Evolutionary conservation across 2,113 vertebrate genomes (phyloP), one percentile per base, ranked within the genome.

Genomic region (Alaudala cheleensis): DNA sequence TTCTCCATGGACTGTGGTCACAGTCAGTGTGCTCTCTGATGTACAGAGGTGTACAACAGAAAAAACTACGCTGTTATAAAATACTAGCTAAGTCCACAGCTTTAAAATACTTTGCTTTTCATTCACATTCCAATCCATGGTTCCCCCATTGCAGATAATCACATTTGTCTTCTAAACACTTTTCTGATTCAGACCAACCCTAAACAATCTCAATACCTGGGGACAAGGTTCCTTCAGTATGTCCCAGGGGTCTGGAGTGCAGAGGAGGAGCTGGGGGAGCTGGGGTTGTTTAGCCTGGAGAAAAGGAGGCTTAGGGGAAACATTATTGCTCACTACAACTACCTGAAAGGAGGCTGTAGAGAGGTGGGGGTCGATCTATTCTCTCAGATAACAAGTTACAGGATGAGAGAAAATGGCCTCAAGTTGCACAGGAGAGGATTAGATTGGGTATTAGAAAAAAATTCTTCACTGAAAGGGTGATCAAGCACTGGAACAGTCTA

Each of bases 281-380:
- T 61, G 40, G 31, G 4, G 2, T 14, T 42, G 9, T 54, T 60
- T 61, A 61, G 10, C 9, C 31, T 54, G 60, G 47, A 60, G 47
- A 33, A 73, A 54, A 66, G 31, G 10, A 73, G 5, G 15, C 22
- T 66, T 8, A 31, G 12, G 18, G 53, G 7, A 47, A 37, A 42
- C 21, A 3, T 72, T 42, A 8, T 28, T 5, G 16, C 22, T 49
- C 18, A 34, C 14, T 28, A 28, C 5, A 72, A 2, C 4, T 3
- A 14, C 39, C 53, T 33, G 45, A 80, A 54, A 67, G 29, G 17
- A 24, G 12, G 31, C 2, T 14, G 22, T 34, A 66, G 29, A 4
- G 8, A 60, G 11, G 22, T 14, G 31, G 18, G 4, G 2, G 5
- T 24, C 2, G 9, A 13, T 16, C 10, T 45, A 0, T 31, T 65